Conservation (phyloP, 2,888 invertebrate genomes). For the Nymphalis urticae region DNA sequence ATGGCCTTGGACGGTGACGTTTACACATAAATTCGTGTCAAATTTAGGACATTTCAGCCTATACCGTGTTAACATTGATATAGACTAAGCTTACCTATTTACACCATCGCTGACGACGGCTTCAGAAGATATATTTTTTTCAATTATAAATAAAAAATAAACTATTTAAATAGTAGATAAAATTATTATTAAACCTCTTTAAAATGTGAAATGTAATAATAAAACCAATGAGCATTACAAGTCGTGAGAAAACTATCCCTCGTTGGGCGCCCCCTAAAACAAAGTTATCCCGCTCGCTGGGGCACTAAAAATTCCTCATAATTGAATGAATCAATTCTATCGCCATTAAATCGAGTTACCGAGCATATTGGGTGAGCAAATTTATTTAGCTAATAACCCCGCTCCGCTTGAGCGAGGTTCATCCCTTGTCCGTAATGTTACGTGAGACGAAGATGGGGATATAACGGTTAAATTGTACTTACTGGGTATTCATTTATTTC, state of each 20-base stretch:
- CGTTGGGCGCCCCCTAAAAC: slow-evolving; percentile 63
- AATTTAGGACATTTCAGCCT: slow-evolving; percentile 63
- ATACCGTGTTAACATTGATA: slow-evolving; percentile 27
- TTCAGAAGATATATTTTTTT: background rate
- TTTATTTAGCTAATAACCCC: slow-evolving; percentile 80
- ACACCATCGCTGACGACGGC: background rate
- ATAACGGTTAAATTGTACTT: slow-evolving; percentile 23
- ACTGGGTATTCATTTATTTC: slow-evolving; percentile 15
- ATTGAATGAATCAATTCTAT: slow-evolving; percentile 82
- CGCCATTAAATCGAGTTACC: slow-evolving; percentile 82
- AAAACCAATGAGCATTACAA: slow-evolving; percentile 63
- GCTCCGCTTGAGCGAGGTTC: slow-evolving; percentile 54
- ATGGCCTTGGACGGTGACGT: slow-evolving; percentile 77
- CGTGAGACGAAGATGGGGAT: slow-evolving; percentile 42
- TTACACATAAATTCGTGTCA: slow-evolving; percentile 78
- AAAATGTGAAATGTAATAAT: slow-evolving; percentile 31
- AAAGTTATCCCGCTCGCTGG: slow-evolving; percentile 74
- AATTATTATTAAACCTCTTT: background rate
- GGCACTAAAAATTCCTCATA: slow-evolving; percentile 81
- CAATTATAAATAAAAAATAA: background rate
- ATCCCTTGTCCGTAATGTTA: slow-evolving; percentile 55
- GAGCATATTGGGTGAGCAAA: slow-evolving; percentile 81
- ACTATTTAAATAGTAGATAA: background rate
- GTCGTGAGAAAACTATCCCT: slow-evolving; percentile 76
- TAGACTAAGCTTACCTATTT: background rate